Percentiles rank a stretch among this genome's conserved stretches.
Evolutionary conservation across 2,113 vertebrate genomes (phyloP).

Genomic region (Furnarius figulus): DNA sequence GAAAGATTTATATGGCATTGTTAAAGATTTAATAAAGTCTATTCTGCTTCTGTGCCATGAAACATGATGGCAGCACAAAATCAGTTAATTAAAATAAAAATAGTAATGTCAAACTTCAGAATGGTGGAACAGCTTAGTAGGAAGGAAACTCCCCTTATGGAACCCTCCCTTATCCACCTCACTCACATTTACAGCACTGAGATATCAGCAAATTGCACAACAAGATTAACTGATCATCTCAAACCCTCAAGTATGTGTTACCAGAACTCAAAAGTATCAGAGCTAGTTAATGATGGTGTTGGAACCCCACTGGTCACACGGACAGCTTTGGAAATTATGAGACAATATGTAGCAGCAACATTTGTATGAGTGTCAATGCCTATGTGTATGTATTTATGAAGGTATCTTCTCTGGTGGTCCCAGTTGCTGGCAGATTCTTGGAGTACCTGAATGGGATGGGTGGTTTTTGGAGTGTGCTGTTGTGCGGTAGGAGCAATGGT

Average conservation of each 20-base stretch:
- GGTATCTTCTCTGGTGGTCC: background rate
- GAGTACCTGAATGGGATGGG: background rate
- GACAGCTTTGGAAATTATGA: background rate
- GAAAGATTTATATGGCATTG: background rate
- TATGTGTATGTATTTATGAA: background rate
- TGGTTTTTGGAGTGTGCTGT: background rate
- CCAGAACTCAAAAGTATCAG: background rate
- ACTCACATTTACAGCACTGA: background rate
- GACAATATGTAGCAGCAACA: accelerated
- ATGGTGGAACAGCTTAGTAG: background rate
- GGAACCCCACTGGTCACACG: background rate
- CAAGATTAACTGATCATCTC: background rate
- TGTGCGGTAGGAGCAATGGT: background rate
- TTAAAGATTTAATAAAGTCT: background rate
- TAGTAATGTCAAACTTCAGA: background rate
- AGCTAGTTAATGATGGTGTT: background rate
- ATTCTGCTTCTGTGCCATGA: background rate
- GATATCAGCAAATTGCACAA: background rate
- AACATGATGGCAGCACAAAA: background rate
- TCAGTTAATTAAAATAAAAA: background rate
- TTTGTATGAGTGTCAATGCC: background rate
- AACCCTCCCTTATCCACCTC: background rate
- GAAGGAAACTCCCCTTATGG: background rate
- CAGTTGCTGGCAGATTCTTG: background rate
- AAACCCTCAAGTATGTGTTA: background rate